Percentiles rank a stretch among this genome's conserved stretches.
Conservation (phyloP, 2,797 vertebrate genomes). For the Propithecus perrieri region DNA sequence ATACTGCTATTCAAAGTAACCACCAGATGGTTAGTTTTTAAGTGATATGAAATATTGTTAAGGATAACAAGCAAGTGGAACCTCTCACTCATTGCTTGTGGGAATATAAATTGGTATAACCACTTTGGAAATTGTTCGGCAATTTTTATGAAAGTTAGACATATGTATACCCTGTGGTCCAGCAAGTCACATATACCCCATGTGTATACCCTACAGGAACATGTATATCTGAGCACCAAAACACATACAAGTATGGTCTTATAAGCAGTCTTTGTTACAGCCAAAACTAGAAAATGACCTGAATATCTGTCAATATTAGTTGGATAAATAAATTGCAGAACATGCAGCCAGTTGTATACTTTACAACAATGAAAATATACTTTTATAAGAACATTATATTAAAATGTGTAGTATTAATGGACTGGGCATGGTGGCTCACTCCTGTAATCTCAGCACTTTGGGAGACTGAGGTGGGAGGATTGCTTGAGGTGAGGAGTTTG, state of each 20-base stretch:
- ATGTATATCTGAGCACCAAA: not conserved
- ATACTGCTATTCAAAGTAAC: not conserved
- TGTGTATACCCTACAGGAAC: not conserved
- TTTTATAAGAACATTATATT: not conserved
- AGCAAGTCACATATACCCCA: not conserved
- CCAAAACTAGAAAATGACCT: conserved; percentile 6
- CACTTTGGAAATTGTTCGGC: not conserved
- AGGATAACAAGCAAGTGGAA: not conserved
- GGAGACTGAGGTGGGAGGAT: not conserved
- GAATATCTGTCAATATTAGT: not conserved
- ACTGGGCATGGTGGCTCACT: too few relatives aligned
- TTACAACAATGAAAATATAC: not conserved
- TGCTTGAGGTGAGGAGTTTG: too few relatives aligned
- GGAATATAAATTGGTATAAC: not conserved
- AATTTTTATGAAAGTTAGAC: not conserved
- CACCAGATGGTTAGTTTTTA: conserved; percentile 2
- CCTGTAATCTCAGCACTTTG: too few relatives aligned
- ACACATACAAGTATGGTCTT: not conserved
- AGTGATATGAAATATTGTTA: not conserved
- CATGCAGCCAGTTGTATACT: not conserved
- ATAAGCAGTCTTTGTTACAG: not conserved
- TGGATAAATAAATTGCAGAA: not conserved
- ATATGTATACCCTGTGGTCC: not conserved
- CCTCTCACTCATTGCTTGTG: not conserved
- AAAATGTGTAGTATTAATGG: not conserved